Evolutionary conservation across 2,888 invertebrate genomes (phyloP).

Genomic region (Polyommatus icarus): DNA sequence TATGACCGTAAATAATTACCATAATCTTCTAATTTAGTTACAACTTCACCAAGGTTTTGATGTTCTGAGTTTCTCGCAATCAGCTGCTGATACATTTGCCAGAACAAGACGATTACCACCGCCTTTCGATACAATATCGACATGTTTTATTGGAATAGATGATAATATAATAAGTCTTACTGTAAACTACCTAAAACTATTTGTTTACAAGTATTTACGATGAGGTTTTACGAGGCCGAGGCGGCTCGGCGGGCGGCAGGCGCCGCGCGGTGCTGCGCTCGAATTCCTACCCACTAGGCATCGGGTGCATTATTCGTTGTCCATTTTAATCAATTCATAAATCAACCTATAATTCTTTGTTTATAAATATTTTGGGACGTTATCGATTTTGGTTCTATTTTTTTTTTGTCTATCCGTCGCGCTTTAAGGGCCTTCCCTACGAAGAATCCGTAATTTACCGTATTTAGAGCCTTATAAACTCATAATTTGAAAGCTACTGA

Average conservation of each 20-base stretch:
- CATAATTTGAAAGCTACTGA: too few relatives aligned
- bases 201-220: slow-evolving; percentile 30
- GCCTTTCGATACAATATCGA: neutral
- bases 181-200: slow-evolving; percentile 7
- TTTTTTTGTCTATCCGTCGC: neutral
- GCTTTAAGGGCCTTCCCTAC: neutral
- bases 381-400: neutral
- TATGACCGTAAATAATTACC: too few relatives aligned
- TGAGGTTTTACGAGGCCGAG: slow-evolving; percentile 26
- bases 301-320: slow-evolving; percentile 32
- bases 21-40: too few relatives aligned
- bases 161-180: slow-evolving; percentile 4
- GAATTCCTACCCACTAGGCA: slow-evolving; percentile 35
- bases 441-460: too few relatives aligned
- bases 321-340: slow-evolving; percentile 33
- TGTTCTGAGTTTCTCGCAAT: neutral
- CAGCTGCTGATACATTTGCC: neutral
- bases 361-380: slow-evolving; percentile 27
- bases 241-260: slow-evolving; percentile 48
- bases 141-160: neutral
- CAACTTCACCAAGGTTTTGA: too few relatives aligned
- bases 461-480: too few relatives aligned
- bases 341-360: slow-evolving; percentile 27
- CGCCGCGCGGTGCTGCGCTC: slow-evolving; percentile 43
- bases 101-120: neutral